Evolutionary conservation across 1,140 invertebrate genomes (phyloP), one percentile per base, ranked within the genome.

Genomic region (Drosophila littoralis): DNA sequence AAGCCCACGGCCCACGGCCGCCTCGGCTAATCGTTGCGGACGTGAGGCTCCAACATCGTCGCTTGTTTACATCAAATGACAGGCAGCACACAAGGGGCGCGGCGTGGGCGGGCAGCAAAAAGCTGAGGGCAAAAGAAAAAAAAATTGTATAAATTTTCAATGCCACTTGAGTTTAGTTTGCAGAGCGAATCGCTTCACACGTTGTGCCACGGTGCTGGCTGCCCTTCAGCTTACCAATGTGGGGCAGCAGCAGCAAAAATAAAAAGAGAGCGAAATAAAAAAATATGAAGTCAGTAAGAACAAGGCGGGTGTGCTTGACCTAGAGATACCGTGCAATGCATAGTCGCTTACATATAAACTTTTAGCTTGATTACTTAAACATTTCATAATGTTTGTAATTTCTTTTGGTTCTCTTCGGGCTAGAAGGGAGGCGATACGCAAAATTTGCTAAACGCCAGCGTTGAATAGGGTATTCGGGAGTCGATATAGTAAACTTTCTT

Each of bases 111-210:
- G n/a, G 58, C 5, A 13, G 17, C 8, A n/a, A 33, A 28, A 42
- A 43, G 38, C 17, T 32, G 9, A 40, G 46, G 54, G 35, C 54
- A 67, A 38, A 58, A 64, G 33, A 58, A 64, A 48, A 69, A 69
- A 71, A 59, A 5, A 5, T 28, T 28, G 4, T 28, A 28, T 5
- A 28, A 28, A 28, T 82, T 77, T 64, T 82, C 79, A 81, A 82
- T 81, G 78, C 79, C 68, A 77, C 51, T 72, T 71, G 63, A 60
- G 48, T 68, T 73, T 52, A 74, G 79, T 68, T 54, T 58, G 66
- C 43, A 43, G 22, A 60, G 36, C 48, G 50, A 75, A 64, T 79
- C 51, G 42, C 50, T 63, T 63, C 35, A 72, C 52, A 64, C 57
- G 17, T 51, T 63, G 51, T 10, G 17, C 55, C 55, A 38, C 38